Percentiles rank a stretch among this genome's conserved stretches.
Conservation (phyloP, 2,888 invertebrate genomes). For the Anthrax anthrax region DNA sequence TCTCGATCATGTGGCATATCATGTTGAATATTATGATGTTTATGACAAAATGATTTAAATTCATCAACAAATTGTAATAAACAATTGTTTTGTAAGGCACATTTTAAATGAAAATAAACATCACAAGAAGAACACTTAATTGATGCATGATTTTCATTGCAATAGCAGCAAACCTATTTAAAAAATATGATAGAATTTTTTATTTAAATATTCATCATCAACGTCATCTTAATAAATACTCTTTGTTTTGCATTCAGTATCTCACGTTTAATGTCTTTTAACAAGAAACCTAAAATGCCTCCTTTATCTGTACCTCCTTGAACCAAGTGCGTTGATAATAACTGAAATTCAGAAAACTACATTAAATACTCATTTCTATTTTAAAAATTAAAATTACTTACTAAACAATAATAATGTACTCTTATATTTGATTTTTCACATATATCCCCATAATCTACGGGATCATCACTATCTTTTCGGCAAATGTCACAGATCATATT, state of each 20-base stretch:
- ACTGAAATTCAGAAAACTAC: slow-evolving; percentile 33
- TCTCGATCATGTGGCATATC: slow-evolving; percentile 12
- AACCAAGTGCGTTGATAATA: slow-evolving; percentile 51
- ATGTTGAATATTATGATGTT: slow-evolving; percentile 18
- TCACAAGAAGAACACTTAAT: slow-evolving; percentile 21
- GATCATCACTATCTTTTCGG: slow-evolving; percentile 15
- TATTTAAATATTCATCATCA: not conserved
- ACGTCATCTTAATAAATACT: slow-evolving; percentile 34
- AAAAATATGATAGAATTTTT: not conserved
- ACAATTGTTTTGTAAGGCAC: slow-evolving; percentile 19
- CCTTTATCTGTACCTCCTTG: slow-evolving; percentile 54
- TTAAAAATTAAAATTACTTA: slow-evolving; percentile 10
- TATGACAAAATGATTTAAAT: slow-evolving; percentile 22
- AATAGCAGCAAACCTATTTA: slow-evolving; percentile 19
- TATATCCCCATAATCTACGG: slow-evolving; percentile 22
- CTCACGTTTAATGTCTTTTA: slow-evolving; percentile 54
- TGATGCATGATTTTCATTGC: slow-evolving; percentile 17
- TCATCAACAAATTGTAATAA: slow-evolving; percentile 17
- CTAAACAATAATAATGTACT: slow-evolving; percentile 27
- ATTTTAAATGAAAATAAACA: slow-evolving; percentile 20
- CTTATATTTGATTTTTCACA: slow-evolving; percentile 17
- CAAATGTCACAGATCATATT: slow-evolving; percentile 6
- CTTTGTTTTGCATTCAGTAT: slow-evolving; percentile 45
- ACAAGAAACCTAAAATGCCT: slow-evolving; percentile 62
- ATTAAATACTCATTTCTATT: not conserved